Percentiles rank a stretch among this genome's conserved stretches.
Conservation (phyloP, 2,113 vertebrate species). For the Lamprotornis superbus region DNA sequence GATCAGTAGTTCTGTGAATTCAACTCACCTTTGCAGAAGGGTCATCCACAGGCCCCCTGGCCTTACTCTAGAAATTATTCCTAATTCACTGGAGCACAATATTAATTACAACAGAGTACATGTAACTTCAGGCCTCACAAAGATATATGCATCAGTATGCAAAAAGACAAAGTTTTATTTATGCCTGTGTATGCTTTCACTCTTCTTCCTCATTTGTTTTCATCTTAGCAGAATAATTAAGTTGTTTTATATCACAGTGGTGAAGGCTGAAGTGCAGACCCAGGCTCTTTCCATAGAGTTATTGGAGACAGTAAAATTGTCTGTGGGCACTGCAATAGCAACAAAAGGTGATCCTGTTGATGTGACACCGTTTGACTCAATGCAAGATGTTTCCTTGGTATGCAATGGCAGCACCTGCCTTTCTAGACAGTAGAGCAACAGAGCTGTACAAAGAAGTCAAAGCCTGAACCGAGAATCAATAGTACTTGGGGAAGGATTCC, state of each 20-base stretch:
- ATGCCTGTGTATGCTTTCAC: background rate
- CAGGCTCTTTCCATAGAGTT: background rate
- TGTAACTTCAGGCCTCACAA: background rate
- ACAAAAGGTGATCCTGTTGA: background rate
- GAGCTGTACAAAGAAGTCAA: background rate
- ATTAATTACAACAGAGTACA: background rate
- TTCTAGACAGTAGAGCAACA: background rate
- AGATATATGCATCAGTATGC: background rate
- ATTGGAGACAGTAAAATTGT: background rate
- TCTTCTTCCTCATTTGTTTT: background rate
- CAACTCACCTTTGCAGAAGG: background rate
- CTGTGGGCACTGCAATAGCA: background rate
- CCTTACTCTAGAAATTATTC: background rate
- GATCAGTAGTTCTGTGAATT: background rate
- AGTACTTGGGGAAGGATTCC: background rate
- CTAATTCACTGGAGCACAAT: background rate
- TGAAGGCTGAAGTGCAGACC: background rate
- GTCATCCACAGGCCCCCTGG: background rate
- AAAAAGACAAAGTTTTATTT: background rate
- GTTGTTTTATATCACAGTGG: background rate
- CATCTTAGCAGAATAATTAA: background rate
- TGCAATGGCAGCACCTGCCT: background rate
- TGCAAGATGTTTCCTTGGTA: background rate
- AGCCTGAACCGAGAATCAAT: background rate
- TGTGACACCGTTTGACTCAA: background rate